These are phyloP conservation scores for Prunella fulvescens DNA, from an alignment of 2,113 vertebrate genomes.

Conservation along the genomic window DNA sequence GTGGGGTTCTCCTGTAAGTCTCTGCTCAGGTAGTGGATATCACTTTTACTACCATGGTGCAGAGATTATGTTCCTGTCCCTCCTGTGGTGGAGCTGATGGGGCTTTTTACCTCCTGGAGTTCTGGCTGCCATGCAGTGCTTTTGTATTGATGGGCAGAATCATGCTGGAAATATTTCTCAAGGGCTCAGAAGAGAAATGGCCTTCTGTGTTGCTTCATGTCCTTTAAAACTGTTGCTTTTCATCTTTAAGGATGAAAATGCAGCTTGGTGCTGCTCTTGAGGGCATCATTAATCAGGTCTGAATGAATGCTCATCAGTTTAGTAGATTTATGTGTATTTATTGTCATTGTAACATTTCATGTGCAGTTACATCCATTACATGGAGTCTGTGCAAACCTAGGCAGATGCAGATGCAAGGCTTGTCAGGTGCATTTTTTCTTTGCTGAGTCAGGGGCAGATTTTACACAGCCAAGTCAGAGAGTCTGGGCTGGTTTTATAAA, in stretches of 20 bases:
- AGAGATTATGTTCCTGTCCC: not conserved
- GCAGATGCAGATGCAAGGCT: not conserved
- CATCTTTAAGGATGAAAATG: slow-evolving; percentile 12
- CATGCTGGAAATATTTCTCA: not conserved
- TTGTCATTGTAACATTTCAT: slow-evolving; percentile 35
- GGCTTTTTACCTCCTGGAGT: not conserved
- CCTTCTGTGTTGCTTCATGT: not conserved
- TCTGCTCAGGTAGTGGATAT: not conserved
- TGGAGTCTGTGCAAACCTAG: not conserved
- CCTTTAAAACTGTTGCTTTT: slow-evolving; percentile 28
- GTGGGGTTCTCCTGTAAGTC: not conserved
- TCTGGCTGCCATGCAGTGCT: not conserved
- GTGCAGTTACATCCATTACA: slow-evolving; percentile 12
- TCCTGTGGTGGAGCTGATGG: not conserved
- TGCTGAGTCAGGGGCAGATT: not conserved
- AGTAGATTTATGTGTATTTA: slow-evolving; percentile 45
- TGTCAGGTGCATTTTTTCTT: not conserved
- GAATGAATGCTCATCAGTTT: slow-evolving; percentile 11
- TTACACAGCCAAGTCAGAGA: not conserved
- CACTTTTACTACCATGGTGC: not conserved
- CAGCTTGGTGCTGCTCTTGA: slow-evolving; percentile 8
- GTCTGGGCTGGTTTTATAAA: not conserved
- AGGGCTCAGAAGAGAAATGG: not conserved
- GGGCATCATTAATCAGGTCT: slow-evolving; percentile 27
- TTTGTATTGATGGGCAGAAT: not conserved